Evolutionary conservation across 2,113 vertebrate genomes (phyloP), one percentile per base, ranked within the genome.

Genomic region (Anser cygnoides): DNA sequence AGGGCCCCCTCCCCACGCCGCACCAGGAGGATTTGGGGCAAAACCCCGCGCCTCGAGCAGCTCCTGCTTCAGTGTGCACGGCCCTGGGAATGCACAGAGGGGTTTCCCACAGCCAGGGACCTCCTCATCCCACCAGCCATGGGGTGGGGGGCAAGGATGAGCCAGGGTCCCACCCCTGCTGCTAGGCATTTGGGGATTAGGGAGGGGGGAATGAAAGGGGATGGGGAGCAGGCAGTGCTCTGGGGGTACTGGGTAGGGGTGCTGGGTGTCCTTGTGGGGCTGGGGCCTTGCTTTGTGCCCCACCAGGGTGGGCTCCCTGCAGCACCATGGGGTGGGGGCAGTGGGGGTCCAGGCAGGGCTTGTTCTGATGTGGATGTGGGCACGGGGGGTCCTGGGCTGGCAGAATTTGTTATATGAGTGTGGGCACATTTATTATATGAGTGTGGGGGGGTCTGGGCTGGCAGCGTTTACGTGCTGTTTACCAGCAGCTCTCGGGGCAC

Each of bases 401-500:
- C 6, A 10, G 62, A 18, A 20, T 7, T n/a, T 20, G 2, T 37
- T 37, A 37, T 37, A 37, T 37, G 37, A 37, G 20, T 46, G 44
- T 46, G 44, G 44, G 9, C 44, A 20, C 19, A 20, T 7, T n/a
- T 20, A 2, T 37, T 37, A 37, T 37, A 37, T 37, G 37, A 37
- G 20, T 46, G 44, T 46, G 44, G 18, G 44, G 19, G 19, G 44
- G 44, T 9, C 44, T 21, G 63, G 37, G 62, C 43, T 31, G 62
- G 72, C 6, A 10, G 62, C 22, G 16, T 7, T n/a, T 20, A 2
- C 2, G 0, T 22, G 22, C 3, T 5, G 20, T 31, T 44, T 11
- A 1, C 3, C 3, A 15, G 26, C n/a, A 55, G 66, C 22, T 62
- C 16, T 20, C 11, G 4, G 57, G 25, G 65, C 46, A 31, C 13